Conservation (phyloP, 2,888 invertebrate species). For the Papilio elwesi region DNA sequence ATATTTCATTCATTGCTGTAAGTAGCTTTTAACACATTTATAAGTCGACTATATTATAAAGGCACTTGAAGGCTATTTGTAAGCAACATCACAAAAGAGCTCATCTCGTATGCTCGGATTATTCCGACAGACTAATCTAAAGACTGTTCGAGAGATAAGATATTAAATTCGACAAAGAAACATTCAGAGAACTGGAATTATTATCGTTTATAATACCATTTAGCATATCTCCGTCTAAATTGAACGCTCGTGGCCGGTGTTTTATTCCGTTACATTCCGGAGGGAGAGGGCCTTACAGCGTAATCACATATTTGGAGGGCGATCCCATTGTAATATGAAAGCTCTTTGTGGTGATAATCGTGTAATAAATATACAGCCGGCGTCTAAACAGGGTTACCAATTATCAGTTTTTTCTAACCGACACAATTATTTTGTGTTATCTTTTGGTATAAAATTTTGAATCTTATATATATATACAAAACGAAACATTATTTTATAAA, state of each 20-base stretch:
- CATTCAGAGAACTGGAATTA: constrained; percentile 42
- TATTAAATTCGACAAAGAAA: constrained; percentile 46
- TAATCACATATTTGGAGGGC: constrained; percentile 51
- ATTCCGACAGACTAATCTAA: constrained; percentile 28
- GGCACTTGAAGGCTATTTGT: constrained; percentile 27
- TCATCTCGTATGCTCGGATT: constrained; percentile 34
- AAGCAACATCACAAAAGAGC: constrained; percentile 38
- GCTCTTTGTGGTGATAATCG: constrained; percentile 54
- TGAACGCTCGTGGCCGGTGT: constrained; percentile 43
- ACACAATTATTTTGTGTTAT: constrained; percentile 11
- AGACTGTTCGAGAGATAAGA: constrained; percentile 42
- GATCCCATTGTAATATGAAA: constrained; percentile 48
- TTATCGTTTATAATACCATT: constrained; percentile 46
- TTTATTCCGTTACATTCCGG: constrained; percentile 39
- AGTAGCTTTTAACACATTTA: neutral
- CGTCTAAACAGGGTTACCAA: constrained; percentile 27
- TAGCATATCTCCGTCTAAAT: constrained; percentile 48
- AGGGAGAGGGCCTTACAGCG: constrained; percentile 46
- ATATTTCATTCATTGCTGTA: neutral
- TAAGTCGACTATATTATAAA: constrained; percentile 25
- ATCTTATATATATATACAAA: no score
- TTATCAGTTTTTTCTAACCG: neutral
- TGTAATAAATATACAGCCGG: constrained; percentile 48
- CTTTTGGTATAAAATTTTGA: neutral
- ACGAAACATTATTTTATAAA: no score